Percentiles rank a stretch among this genome's conserved stretches.
These are phyloP conservation scores for Drosophila heteroneura DNA, from an alignment of 2,888 invertebrate genomes.

Conservation along the genomic window DNA sequence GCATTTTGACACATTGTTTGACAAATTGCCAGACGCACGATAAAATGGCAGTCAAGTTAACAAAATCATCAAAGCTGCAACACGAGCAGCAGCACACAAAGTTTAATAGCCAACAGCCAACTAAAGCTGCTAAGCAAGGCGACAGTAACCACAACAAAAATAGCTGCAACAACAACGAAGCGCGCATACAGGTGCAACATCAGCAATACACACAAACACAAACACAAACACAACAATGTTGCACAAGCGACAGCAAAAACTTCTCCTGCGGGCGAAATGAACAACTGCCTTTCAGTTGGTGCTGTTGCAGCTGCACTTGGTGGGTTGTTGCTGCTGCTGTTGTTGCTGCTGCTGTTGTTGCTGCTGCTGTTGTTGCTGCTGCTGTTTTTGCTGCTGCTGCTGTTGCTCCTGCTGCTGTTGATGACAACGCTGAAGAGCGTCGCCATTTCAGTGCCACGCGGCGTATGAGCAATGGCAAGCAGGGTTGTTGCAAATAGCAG, in stretches of 20 bases:
- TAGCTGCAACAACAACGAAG: background rate
- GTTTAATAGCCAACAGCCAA: slow-evolving; percentile 67
- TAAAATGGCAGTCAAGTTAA: slow-evolving; percentile 63
- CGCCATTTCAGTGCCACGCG: slow-evolving; percentile 55
- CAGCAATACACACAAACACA: slow-evolving; percentile 34
- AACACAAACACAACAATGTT: slow-evolving; percentile 65
- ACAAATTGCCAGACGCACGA: slow-evolving; percentile 75
- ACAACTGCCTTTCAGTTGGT: slow-evolving; percentile 16
- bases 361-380: slow-evolving; percentile 1
- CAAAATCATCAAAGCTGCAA: slow-evolving; percentile 74
- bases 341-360: slow-evolving; percentile 29
- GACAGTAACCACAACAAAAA: slow-evolving; percentile 29
- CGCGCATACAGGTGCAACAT: slow-evolving; percentile 48
- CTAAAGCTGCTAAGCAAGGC: slow-evolving; percentile 62
- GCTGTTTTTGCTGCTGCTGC: background rate
- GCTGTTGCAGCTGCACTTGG: background rate
- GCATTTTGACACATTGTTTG: slow-evolving; percentile 81
- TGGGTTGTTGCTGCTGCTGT: slow-evolving; percentile 21
- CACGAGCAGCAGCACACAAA: slow-evolving; percentile 45
- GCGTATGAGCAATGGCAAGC: slow-evolving; percentile 69
- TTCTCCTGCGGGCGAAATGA: slow-evolving; percentile 37
- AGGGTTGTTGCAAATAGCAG: slow-evolving; percentile 5
- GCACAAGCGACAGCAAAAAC: slow-evolving; percentile 47
- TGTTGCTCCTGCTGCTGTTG: slow-evolving; percentile 43
- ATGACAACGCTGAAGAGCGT: slow-evolving; percentile 67